phyloP scores from a whole-genome alignment of 2,113 vertebrate genomes.

The Halcyon malimbica region DNA sequence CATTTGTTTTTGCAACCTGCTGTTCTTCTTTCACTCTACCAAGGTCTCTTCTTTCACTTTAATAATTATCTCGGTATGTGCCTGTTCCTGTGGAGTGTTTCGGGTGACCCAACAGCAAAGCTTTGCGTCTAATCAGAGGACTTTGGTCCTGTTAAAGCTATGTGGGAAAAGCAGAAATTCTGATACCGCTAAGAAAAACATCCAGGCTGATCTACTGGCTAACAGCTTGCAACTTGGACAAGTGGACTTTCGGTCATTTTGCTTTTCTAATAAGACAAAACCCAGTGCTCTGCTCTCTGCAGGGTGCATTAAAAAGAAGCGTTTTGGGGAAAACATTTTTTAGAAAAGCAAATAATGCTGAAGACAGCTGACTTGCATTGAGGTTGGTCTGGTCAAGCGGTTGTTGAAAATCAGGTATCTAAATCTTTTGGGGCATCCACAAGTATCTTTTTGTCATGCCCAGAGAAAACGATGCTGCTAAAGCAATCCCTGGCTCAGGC shows the following conservation, averaged over 20 bases:
- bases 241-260: not conserved
- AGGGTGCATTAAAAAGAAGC: not conserved
- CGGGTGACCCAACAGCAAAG: fast-evolving
- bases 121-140: not conserved
- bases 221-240: not conserved
- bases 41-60: not conserved
- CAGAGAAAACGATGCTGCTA: not conserved
- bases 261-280: not conserved
- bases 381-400: not conserved
- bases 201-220: not conserved
- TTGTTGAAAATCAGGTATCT: not conserved
- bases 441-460: not conserved
- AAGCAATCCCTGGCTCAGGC: not conserved
- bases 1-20: slow-evolving; percentile 1
- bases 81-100: not conserved
- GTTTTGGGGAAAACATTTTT: not conserved
- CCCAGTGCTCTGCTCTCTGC: not conserved
- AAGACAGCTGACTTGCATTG: not conserved
- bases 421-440: not conserved
- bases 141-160: not conserved
- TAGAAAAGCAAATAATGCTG: not conserved
- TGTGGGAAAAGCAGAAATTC: not conserved
- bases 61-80: fast-evolving
- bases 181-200: fast-evolving
- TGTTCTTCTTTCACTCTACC: not conserved